phyloP scores from a whole-genome alignment of 2,797 vertebrate genomes.

The Oreortyx pictus region DNA sequence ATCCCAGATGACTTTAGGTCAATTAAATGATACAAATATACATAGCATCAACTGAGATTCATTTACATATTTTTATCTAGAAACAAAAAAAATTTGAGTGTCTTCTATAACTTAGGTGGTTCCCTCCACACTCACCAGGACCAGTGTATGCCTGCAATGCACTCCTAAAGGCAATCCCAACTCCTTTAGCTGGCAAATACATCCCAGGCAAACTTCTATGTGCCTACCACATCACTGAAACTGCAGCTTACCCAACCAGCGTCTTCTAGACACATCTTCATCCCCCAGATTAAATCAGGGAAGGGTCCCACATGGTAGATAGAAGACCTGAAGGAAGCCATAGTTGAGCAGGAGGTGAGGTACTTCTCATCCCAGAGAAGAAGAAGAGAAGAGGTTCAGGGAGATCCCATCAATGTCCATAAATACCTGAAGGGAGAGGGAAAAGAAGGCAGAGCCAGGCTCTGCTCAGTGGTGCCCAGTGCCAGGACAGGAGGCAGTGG shows the following conservation, averaged over 20 bases:
- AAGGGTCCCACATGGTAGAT: not conserved
- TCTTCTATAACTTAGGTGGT: not conserved
- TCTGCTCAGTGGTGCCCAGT: not conserved
- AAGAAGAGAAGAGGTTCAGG: not conserved
- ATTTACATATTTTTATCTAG: not conserved
- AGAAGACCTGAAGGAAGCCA: not conserved
- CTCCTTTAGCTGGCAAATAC: not conserved
- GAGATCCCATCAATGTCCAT: not conserved
- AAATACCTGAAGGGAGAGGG: not conserved
- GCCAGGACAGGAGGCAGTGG: not conserved
- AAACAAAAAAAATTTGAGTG: not conserved
- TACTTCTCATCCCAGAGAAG: not conserved
- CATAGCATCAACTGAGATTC: not conserved
- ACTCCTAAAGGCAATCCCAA: not conserved
- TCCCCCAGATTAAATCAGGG: not conserved
- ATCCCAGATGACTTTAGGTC: not conserved
- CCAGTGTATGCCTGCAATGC: not conserved
- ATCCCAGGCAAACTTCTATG: not conserved
- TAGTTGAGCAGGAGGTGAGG: not conserved
- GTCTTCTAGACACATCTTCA: not conserved
- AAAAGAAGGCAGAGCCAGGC: not conserved
- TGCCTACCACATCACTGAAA: not conserved
- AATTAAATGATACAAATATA: not conserved
- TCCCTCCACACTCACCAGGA: not conserved
- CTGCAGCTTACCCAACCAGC: not conserved